Evolutionary conservation across 30 jellyfish, hydroid and myxozoan species (phyloP).

Genomic region (Rhopilema esculentum): DNA sequence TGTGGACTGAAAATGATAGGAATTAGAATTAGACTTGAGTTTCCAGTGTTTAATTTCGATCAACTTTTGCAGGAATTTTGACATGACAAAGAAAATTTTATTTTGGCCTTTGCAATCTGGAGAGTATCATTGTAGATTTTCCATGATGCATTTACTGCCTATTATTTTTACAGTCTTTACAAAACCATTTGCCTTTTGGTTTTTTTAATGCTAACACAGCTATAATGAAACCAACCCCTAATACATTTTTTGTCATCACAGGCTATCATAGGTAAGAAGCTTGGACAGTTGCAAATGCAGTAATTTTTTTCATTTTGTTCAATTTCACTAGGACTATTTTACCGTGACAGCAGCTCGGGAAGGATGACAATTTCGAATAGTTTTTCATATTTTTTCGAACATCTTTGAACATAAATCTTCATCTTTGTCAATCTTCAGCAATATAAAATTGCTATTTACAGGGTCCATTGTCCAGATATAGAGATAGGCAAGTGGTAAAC

Average conservation of each 20-base stretch:
- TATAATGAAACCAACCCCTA: no score
- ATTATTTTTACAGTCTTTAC: slow-evolving; percentile 2
- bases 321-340: neutral
- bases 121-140: no score
- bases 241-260: no score
- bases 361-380: neutral
- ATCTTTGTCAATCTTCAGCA: slow-evolving; percentile 1
- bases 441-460: neutral
- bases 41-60: no score
- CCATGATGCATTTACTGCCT: neutral
- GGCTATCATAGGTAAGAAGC: slow-evolving; percentile 13
- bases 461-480: slow-evolving; percentile 14
- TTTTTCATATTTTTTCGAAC: neutral
- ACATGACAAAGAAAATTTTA: no score
- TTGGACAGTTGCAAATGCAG: slow-evolving; percentile 32
- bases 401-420: slow-evolving; percentile 4
- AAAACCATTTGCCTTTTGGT: slow-evolving; percentile 51
- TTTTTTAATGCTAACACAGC: no score
- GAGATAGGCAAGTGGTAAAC: neutral
- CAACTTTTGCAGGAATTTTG: no score
- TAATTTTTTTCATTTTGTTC: slow-evolving; percentile 11
- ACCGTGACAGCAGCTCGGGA: slow-evolving; percentile 34
- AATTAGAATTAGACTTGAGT: no score
- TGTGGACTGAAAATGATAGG: no score
- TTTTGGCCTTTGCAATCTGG: no score